These are phyloP conservation scores for Cataglyphis cursor DNA, from an alignment of 2,888 invertebrate genomes.

Conservation along the genomic window DNA sequence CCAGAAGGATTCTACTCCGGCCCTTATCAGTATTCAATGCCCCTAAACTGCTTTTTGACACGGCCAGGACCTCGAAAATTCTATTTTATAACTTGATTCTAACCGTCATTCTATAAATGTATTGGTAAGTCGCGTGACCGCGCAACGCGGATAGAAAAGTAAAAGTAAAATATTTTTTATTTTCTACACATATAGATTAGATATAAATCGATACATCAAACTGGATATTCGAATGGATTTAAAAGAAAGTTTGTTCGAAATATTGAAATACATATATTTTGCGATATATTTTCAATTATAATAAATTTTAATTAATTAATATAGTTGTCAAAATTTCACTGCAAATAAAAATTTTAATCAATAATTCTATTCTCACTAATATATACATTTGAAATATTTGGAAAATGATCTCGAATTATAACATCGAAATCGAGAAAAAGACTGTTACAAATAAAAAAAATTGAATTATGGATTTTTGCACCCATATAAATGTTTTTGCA, in stretches of 20 bases:
- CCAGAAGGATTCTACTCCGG: slow-evolving; percentile 59
- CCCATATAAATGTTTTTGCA: not conserved
- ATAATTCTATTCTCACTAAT: not conserved
- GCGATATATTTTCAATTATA: not conserved
- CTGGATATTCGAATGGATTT: not conserved
- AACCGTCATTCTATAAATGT: slow-evolving; percentile 59
- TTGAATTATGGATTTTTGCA: not conserved
- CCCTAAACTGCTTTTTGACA: slow-evolving; percentile 79
- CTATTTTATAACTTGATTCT: slow-evolving; percentile 77
- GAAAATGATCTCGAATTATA: not conserved
- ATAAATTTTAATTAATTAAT: not conserved
- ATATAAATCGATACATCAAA: not conserved
- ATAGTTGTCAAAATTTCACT: not conserved
- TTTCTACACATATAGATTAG: not conserved
- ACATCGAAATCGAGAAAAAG: not conserved
- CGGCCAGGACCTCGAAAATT: slow-evolving; percentile 73
- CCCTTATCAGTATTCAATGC: slow-evolving; percentile 80
- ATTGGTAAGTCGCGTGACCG: not conserved
- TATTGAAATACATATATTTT: not conserved
- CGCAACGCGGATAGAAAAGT: not conserved
- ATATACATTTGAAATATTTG: not conserved
- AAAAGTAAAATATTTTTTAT: slow-evolving; percentile 2
- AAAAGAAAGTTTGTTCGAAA: not conserved
- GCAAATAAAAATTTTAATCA: not conserved
- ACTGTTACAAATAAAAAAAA: slow-evolving; percentile 1